Conservation (phyloP, 1,140 invertebrate species). For the Hormaphis cornu region DNA sequence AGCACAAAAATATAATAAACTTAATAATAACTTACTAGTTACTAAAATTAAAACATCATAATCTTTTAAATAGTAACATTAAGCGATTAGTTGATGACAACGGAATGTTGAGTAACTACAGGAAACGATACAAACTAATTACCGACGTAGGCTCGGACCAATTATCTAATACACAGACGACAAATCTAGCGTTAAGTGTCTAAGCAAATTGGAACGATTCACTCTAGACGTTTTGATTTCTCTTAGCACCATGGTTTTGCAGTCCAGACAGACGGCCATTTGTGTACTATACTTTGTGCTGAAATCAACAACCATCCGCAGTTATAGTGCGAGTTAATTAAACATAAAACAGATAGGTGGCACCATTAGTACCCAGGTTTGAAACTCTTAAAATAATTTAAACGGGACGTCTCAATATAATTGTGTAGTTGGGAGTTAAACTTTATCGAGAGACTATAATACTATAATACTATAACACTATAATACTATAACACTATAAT, state of each 20-base stretch:
- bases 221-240: constrained; percentile 78
- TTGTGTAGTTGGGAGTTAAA: too few relatives aligned
- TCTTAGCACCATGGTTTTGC: constrained; percentile 85
- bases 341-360: too few relatives aligned
- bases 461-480: too few relatives aligned
- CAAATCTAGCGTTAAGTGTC: constrained; percentile 68
- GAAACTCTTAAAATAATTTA: too few relatives aligned
- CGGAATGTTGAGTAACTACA: background rate
- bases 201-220: constrained; percentile 65
- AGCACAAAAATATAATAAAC: too few relatives aligned
- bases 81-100: background rate
- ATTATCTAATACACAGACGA: constrained; percentile 60
- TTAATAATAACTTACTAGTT: background rate
- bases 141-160: background rate
- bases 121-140: background rate
- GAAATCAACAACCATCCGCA: background rate
- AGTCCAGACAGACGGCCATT: constrained; percentile 86
- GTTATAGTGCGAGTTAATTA: too few relatives aligned
- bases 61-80: background rate
- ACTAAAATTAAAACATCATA: too few relatives aligned
- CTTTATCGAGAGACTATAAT: too few relatives aligned
- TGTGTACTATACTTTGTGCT: constrained; percentile 48
- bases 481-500: too few relatives aligned
- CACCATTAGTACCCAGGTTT: too few relatives aligned
- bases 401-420: too few relatives aligned